Evolutionary conservation across 2,797 vertebrate genomes (phyloP), one percentile per base, ranked within the genome.

Genomic region (Chelidonichthys spinosus): DNA sequence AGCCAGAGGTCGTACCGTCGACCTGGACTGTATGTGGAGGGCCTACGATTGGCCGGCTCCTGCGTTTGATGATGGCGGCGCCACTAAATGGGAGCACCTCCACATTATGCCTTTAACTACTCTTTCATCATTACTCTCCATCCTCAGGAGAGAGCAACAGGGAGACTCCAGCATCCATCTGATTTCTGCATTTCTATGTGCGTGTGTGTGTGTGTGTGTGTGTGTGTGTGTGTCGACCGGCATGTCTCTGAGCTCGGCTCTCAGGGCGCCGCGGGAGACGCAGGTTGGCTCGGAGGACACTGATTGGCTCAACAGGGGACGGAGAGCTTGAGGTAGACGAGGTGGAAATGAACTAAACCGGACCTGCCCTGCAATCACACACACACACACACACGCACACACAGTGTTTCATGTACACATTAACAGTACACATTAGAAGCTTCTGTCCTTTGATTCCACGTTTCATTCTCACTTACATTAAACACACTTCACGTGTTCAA

Each of bases 231-330:
- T 63, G 69, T 43, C n/a, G n/a, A n/a, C n/a, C n/a, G n/a, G n/a
- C n/a, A n/a, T n/a, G n/a, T n/a, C n/a, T n/a, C 78, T 9, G 72
- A 79, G 71, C 84, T 77, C 11, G 46, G 78, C 82, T 85, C 80
- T 81, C 64, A n/a, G 75, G 84, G 84, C 88, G 73, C 85, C 55
- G 89, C 88, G 69, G 79, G 90, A 92, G 85, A 84, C 78, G 65
- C 33, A 74, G 78, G 84, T 88, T 78, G 81, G 84, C 79, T 92
- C 74, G 37, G 78, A 84, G 89, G 85, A 83, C 81, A 87, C 80
- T 91, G 92, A 94, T 93, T 92, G 90, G 90, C 91, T 86, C 89
- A 83, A 91, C 60, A 2, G 92, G 92, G 65, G 72, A 74, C 44
- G 32, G 78, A 71, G 80, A 90, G 80, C 78, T 81, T 11, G 78